Base-by-base conservation (phyloP, 1,140 invertebrate genomes). In the Streblospio benedicti region DNA sequence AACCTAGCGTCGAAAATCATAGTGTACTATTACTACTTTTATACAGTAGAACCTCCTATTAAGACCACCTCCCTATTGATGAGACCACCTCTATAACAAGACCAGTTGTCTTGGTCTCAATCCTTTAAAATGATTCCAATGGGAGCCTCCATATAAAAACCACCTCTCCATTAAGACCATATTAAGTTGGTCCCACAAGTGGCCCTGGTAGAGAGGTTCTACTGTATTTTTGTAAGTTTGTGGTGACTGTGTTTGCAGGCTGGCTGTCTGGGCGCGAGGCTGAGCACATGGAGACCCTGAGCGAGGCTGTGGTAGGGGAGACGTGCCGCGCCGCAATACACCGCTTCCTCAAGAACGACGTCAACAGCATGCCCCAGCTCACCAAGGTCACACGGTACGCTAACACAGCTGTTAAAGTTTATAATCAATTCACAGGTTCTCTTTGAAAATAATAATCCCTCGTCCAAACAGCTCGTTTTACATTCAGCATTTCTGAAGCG, bases 261-360 rank as follows among this genome's bases (percentile, higher is more conserved):
- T 90, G 88, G 88, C 73, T 89, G n/a, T 85, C 85, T 41, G 85
- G 87, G 18, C 72, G 79, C 63, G 87, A 89, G 72, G 89, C 89
- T 2, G 81, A 84, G n/a, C 78, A 83, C 56, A 87, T 91, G 81
- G 90, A 93, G 71, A 82, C 84, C 16, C 77, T 86, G 59, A 76
- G 83, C 0, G 86, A 91, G 65, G 84, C 85, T 67, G 82, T 86
- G 67, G 76, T 93, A 5, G 82, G 83, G 0, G 82, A 86, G 65
- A 83, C 84, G 30, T 86, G 86, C 65, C 72, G 79, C 4, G 71
- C 79, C 55, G 67, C 90, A 12, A 62, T 80, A 9, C 62, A 76
- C 64, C 75, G 73, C 60, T 85, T 86, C 72, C 73, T 84, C 9
- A 73, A 77, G 51, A 75, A 76, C 52, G 67, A 74, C 45, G 63